Evolutionary conservation across 2,797 vertebrate genomes (phyloP).

Genomic region (Chiroxiphia lanceolata): DNA sequence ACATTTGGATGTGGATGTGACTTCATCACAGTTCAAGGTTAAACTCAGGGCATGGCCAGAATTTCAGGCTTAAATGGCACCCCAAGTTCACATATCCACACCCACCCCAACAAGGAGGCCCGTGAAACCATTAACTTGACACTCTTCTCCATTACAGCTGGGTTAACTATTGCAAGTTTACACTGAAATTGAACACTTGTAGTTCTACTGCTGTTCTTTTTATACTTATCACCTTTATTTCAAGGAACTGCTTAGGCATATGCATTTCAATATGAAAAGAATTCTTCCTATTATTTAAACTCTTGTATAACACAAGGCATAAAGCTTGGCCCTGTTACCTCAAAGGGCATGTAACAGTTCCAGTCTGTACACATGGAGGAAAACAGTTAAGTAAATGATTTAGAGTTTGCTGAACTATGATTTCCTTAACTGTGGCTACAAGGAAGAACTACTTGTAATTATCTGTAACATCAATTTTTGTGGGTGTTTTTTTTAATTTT

Average conservation of each 20-base stretch:
- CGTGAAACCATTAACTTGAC: fast-evolving
- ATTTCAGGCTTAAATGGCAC: not conserved
- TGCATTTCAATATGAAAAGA: not conserved
- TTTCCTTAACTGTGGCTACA: not conserved
- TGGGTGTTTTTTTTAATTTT: not conserved
- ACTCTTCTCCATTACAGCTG: not conserved
- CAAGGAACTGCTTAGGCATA: not conserved
- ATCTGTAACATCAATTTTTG: not conserved
- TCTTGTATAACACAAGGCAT: not conserved
- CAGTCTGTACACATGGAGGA: not conserved
- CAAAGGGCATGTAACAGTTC: not conserved
- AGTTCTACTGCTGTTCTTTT: not conserved
- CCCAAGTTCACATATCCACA: not conserved
- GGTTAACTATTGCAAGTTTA: not conserved
- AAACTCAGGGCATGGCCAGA: not conserved
- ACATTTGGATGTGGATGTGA: not conserved
- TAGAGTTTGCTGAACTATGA: not conserved
- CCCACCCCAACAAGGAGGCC: not conserved
- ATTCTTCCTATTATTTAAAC: not conserved
- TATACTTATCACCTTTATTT: not conserved
- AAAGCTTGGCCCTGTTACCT: not conserved
- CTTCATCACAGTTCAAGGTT: not conserved
- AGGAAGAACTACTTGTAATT: constrained; percentile 35
- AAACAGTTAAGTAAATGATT: constrained; percentile 6
- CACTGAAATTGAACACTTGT: not conserved